These are phyloP conservation scores for Plebejus anna DNA, from an alignment of 2,888 invertebrate species.

Conservation along the genomic window DNA sequence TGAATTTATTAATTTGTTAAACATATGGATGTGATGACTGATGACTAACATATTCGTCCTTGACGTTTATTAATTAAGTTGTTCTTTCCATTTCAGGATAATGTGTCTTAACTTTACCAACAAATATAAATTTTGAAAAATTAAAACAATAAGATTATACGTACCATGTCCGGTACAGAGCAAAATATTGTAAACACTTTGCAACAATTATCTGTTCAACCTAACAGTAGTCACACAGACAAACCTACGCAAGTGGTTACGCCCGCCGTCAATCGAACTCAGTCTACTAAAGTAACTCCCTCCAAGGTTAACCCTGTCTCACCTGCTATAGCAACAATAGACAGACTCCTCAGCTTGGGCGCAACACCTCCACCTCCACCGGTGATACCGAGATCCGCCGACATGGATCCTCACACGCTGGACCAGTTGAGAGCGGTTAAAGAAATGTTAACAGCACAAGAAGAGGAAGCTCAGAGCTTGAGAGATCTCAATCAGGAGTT, in stretches of 20 bases:
- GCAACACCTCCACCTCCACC: slow-evolving; percentile 70
- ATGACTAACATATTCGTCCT: slow-evolving; percentile 40
- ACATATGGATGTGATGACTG: slow-evolving; percentile 28
- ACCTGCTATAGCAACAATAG: slow-evolving; percentile 76
- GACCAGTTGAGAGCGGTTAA: slow-evolving; percentile 82
- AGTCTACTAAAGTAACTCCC: slow-evolving; percentile 61
- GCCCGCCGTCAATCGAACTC: slow-evolving; percentile 72
- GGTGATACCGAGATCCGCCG: slow-evolving; percentile 61
- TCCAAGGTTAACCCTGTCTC: slow-evolving; percentile 64
- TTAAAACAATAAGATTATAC: slow-evolving; percentile 7
- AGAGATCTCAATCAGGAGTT: slow-evolving; percentile 75
- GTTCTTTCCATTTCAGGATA: slow-evolving; percentile 52
- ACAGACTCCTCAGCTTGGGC: slow-evolving; percentile 70
- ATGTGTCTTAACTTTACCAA: slow-evolving; percentile 45
- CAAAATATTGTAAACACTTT: slow-evolving; percentile 74
- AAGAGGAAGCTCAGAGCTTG: slow-evolving; percentile 78
- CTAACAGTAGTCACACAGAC: slow-evolving; percentile 68
- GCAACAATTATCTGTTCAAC: slow-evolving; percentile 76
- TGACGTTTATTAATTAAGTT: slow-evolving; percentile 32
- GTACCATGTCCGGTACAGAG: slow-evolving; percentile 79
- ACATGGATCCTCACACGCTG: slow-evolving; percentile 78
- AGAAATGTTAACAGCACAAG: slow-evolving; percentile 77
- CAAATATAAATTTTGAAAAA: slow-evolving; percentile 14
- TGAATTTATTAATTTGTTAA: neutral
- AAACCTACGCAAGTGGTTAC: slow-evolving; percentile 76